Conservation (phyloP, 2,113 vertebrate species). For the Atlantisia rogersi region DNA sequence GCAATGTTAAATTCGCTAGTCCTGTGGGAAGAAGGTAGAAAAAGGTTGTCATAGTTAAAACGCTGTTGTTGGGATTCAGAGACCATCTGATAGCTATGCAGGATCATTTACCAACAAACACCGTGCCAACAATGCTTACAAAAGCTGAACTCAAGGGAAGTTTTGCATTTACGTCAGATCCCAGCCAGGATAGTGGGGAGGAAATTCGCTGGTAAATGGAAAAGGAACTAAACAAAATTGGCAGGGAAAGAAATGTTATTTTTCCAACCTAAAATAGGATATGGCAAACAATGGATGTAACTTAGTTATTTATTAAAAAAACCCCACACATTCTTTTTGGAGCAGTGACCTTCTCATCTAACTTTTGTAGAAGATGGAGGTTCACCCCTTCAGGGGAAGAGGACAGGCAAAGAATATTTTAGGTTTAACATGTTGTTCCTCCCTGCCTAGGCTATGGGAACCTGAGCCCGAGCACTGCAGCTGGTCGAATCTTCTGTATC, state of each 20-base stretch:
- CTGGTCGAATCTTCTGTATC: conserved; percentile 87
- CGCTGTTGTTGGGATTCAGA: conserved; percentile 17
- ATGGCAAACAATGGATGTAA: conserved; percentile 58
- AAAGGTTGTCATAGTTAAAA: conserved; percentile 14
- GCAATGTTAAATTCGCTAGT: neutral
- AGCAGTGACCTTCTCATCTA: neutral
- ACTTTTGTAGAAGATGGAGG: neutral
- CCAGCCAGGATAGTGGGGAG: conserved; percentile 12
- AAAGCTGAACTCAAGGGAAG: conserved; percentile 5
- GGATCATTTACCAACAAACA: neutral
- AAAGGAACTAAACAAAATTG: conserved; percentile 51
- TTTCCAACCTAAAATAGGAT: conserved; percentile 36
- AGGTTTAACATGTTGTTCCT: neutral
- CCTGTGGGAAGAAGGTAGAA: neutral
- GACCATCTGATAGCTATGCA: neutral
- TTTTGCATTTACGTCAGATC: conserved; percentile 38
- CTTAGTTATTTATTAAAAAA: conserved; percentile 54
- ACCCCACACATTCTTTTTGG: neutral
- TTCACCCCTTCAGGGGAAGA: neutral
- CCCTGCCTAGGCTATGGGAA: conserved; percentile 86
- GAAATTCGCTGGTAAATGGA: conserved; percentile 42
- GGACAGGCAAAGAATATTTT: neutral
- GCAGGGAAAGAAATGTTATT: conserved; percentile 45
- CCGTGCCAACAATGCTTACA: conserved; percentile 14
- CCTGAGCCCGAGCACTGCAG: conserved; percentile 79